phyloP scores from a whole-genome alignment of 2,113 vertebrate species.

The Benitochromis conjunctus region DNA sequence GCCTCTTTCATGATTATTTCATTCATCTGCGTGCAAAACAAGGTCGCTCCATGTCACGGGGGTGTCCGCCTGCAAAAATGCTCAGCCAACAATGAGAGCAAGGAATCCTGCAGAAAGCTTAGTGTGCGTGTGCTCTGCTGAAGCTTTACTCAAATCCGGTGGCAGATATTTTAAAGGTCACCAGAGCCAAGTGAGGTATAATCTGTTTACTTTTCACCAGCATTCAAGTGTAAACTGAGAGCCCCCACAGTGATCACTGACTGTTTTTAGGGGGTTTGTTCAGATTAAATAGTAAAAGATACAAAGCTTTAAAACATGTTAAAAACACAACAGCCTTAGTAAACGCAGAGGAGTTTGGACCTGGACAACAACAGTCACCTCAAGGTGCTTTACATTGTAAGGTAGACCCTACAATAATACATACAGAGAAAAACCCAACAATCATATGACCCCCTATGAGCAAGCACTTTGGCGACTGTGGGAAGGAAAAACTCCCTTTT shows the following conservation, averaged over 20 bases:
- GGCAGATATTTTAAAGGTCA: background rate
- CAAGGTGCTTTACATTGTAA: rapidly evolving
- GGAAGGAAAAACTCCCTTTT: background rate
- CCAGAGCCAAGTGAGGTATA: background rate
- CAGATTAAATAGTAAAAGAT: too few species aligned
- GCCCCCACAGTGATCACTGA: too few species aligned
- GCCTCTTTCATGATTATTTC: background rate
- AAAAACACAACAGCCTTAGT: too few species aligned
- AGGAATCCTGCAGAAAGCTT: background rate
- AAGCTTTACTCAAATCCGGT: background rate
- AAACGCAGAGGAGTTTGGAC: too few species aligned
- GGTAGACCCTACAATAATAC: rapidly evolving
- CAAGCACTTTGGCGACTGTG: background rate
- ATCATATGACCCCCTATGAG: rapidly evolving
- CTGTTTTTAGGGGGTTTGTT: too few species aligned
- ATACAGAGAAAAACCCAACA: rapidly evolving
- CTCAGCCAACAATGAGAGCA: background rate
- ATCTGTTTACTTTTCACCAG: background rate
- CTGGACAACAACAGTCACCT: background rate
- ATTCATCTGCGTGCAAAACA: background rate
- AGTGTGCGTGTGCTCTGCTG: background rate
- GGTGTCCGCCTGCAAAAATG: background rate
- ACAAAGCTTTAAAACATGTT: too few species aligned
- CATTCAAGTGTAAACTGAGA: background rate
- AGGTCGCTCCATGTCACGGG: background rate